phyloP scores from a whole-genome alignment of 2,113 vertebrate species.

The Takifugu flavidus region DNA sequence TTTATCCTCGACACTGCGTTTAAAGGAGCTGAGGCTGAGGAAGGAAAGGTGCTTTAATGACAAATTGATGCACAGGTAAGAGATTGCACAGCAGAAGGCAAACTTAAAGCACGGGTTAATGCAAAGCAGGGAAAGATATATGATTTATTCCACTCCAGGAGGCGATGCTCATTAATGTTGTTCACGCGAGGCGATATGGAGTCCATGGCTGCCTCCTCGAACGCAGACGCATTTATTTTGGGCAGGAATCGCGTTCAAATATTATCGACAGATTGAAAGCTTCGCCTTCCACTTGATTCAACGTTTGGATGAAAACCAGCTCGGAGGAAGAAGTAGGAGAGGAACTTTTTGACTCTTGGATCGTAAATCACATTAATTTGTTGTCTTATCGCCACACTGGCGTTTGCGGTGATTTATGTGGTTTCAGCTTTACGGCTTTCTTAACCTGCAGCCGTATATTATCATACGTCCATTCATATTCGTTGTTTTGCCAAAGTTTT shows the following conservation, averaged over 20 bases:
- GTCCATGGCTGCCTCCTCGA: conserved; percentile 37
- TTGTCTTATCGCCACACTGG: conserved; percentile 80
- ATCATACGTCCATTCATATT: conserved; percentile 57
- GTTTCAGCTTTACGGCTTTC: conserved; percentile 78
- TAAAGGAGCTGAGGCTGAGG: conserved; percentile 83
- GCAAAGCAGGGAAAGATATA: conserved; percentile 79
- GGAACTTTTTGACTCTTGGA: conserved; percentile 84
- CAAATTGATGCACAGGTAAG: conserved; percentile 99
- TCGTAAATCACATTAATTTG: conserved; percentile 89
- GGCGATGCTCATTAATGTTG: conserved; percentile 81
- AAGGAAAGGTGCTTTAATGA: conserved; percentile 85
- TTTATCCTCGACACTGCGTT: conserved; percentile 86
- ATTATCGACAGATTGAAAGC: conserved; percentile 66
- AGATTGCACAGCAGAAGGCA: conserved; percentile 90
- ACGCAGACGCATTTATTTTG: conserved; percentile 31
- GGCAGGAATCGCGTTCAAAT: conserved; percentile 62
- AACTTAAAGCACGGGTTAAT: conserved; percentile 87
- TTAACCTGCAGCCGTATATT: conserved; percentile 67
- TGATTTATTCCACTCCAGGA: conserved; percentile 84
- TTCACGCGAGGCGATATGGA: conserved; percentile 59
- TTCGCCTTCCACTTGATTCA: conserved; percentile 70
- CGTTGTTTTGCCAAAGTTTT: conserved; percentile 16
- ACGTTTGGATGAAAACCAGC: conserved; percentile 64
- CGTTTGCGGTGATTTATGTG: conserved; percentile 82
- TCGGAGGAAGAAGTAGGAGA: conserved; percentile 59